These are phyloP conservation scores for Cladopsammia gracilis DNA, from an alignment of 64 coral and sea anemone genomes.

Conservation along the genomic window DNA sequence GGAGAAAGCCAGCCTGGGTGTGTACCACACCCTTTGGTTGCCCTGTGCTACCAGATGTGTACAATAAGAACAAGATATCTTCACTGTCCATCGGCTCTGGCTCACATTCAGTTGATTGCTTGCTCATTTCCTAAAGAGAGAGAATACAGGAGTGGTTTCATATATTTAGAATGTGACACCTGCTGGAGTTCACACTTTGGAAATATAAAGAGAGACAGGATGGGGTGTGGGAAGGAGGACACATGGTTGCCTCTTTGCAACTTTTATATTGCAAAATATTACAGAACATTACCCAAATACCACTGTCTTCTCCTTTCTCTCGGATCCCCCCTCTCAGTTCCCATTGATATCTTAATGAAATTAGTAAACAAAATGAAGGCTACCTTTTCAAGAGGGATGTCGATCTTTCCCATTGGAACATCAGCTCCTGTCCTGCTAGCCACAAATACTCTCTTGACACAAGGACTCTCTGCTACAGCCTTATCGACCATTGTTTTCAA, in stretches of 20 bases:
- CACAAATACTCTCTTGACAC: slow-evolving; percentile 97
- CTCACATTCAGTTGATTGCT: slow-evolving; percentile 83
- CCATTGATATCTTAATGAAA: too few relatives aligned
- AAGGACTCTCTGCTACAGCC: slow-evolving; percentile 86
- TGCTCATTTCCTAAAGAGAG: slow-evolving; percentile 87
- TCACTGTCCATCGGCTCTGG: slow-evolving; percentile 96
- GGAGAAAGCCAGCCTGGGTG: slow-evolving; percentile 93
- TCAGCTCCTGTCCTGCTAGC: slow-evolving; percentile 87
- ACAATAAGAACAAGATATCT: slow-evolving; percentile 91
- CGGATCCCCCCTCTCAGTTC: too few relatives aligned
- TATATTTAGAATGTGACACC: too few relatives aligned
- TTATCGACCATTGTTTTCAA: slow-evolving; percentile 91
- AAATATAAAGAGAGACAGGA: too few relatives aligned
- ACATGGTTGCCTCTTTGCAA: too few relatives aligned
- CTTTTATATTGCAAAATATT: too few relatives aligned
- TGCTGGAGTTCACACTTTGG: too few relatives aligned
- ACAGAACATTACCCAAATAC: too few relatives aligned
- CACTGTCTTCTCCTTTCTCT: too few relatives aligned
- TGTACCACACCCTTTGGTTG: slow-evolving; percentile 97
- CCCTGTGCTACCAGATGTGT: slow-evolving; percentile 97
- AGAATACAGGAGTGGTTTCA: too few relatives aligned
- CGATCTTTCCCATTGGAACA: slow-evolving; percentile 91
- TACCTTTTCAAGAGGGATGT: slow-evolving; percentile 95
- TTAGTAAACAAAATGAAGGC: neutral
- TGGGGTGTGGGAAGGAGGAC: too few relatives aligned